Evolutionary conservation across 64 coral and sea anemone species (phyloP), one percentile per base, ranked within the genome.

Genomic region (Stichodactyla mertensii): DNA sequence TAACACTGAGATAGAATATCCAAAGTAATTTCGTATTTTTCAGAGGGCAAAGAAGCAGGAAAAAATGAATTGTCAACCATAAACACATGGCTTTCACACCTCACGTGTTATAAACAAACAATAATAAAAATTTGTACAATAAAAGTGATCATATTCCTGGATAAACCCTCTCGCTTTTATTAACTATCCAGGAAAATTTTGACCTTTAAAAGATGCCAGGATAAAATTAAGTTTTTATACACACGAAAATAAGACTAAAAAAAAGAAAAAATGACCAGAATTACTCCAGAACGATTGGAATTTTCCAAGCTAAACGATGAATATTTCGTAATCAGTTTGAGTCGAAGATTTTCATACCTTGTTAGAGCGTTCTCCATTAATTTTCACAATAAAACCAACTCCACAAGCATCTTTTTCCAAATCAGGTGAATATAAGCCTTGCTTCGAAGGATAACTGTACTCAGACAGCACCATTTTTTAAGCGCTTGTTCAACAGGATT

Each of bases 301-400:
- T 45, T 45, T 45, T 45, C 36, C 36, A 45, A 45, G 36, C 36
- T 45, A 45, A 45, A 45, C 36, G 36, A 45, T 45, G 36, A 45
- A 45, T 45, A 45, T 1, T 45, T 0, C 36, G 36, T 45, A 45
- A 45, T 45, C 3, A 45, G 36, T 45, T 45, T 2, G 36, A 45
- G 36, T 45, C 36, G 1, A 45, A 45, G 36, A 45, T 36, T 77
- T 88, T 5, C 86, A 23, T 58, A 94, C 95, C 92, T 94, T 86
- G 26, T 94, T 83, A 6, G 89, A 89, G 81, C 64, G 60, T 79
- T 91, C 83, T 45, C 95, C 95, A 89, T 98, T 83, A 64, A 98
- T 94, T 61, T 98, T 98, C 7, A 89, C 95, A 13, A 98, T 91
- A 88, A 98, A 98, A 0, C 95, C 95, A 77, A 98, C 89, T 45